Evolutionary conservation across 2,113 vertebrate genomes (phyloP), one percentile per base, ranked within the genome.

Genomic region (Saguinus midas): DNA sequence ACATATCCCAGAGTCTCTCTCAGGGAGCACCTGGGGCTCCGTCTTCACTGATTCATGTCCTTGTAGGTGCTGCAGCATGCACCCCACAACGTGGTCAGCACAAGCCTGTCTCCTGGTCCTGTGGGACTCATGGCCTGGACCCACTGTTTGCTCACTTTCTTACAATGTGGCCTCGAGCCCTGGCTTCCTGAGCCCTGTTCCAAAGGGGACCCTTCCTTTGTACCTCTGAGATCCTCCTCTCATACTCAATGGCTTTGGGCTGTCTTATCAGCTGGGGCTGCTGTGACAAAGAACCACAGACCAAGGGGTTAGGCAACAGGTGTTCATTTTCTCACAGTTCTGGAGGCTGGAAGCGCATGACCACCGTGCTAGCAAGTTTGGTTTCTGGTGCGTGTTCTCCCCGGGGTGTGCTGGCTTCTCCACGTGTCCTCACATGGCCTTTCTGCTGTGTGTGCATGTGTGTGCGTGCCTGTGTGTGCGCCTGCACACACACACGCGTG

Each of bases 221-320:
- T 32, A 43, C 13, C 50, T 43, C 27, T 32, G 5, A 87, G 88
- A 8, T 2, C 37, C 17, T 58, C 57, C 29, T 1, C 6, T 29
- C 87, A 20, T 5, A 25, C 12, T 16, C 10, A 3, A 0, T 1
- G 10, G 70, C 40, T 55, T 66, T 27, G 29, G 8, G 17, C 21
- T 12, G 21, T 37, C 17, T 50, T 21, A 27, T 6, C 11, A 25
- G 5, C 68, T 14, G 1, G 0, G 25, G 29, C 20, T 18, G 35
- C 11, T 3, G 0, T 5, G 4, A 6, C 32, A 11, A n/a, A 20
- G 3, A 4, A 1, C 1, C 0, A 1, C 25, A 6, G 48, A 52
- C 13, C 1, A 14, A 6, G 16, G 16, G 23, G 29, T 66, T 17
- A 43, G 10, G 7, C 12, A 29, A 11, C 32, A 18, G 5, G 18